A percentile compares a stretch with the other conserved stretches of the same genome.
phyloP scores from a whole-genome alignment of 1,140 invertebrate genomes.

The Scylla paramamosain region DNA sequence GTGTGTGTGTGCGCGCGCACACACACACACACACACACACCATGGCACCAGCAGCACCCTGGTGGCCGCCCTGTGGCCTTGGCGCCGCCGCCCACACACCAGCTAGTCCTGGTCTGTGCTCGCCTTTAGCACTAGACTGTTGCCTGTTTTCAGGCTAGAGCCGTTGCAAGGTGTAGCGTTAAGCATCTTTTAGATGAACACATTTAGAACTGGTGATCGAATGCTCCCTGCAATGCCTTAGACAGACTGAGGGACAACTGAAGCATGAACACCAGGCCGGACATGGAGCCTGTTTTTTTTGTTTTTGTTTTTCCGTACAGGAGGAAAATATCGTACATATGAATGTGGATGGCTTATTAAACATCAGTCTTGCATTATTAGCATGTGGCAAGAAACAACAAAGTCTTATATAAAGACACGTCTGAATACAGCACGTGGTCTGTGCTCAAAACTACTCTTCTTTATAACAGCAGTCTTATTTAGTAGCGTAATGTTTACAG shows the following conservation, averaged over 20 bases:
- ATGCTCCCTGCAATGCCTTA: neutral
- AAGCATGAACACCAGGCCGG: too few relatives aligned
- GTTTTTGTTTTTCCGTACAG: too few relatives aligned
- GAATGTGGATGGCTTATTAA: too few relatives aligned
- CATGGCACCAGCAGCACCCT: neutral
- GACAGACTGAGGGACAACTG: neutral
- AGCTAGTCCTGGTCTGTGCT: neutral
- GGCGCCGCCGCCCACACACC: constrained; percentile 4
- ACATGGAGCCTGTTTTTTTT: too few relatives aligned
- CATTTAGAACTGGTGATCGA: neutral
- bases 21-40: neutral
- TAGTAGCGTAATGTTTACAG: too few relatives aligned
- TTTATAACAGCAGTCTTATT: too few relatives aligned
- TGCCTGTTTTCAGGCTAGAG: neutral
- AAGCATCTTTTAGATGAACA: neutral
- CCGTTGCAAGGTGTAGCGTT: neutral
- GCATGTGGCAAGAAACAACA: too few relatives aligned
- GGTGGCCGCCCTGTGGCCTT: neutral
- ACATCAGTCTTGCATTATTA: too few relatives aligned
- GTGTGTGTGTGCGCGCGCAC: neutral
- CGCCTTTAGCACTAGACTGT: neutral
- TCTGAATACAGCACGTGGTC: too few relatives aligned
- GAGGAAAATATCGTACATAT: too few relatives aligned
- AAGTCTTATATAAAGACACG: too few relatives aligned
- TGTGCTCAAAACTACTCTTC: too few relatives aligned